Evolutionary conservation across 2,888 invertebrate species (phyloP), one percentile per base, ranked within the genome.

Genomic region (Tiliacea aurago): DNA sequence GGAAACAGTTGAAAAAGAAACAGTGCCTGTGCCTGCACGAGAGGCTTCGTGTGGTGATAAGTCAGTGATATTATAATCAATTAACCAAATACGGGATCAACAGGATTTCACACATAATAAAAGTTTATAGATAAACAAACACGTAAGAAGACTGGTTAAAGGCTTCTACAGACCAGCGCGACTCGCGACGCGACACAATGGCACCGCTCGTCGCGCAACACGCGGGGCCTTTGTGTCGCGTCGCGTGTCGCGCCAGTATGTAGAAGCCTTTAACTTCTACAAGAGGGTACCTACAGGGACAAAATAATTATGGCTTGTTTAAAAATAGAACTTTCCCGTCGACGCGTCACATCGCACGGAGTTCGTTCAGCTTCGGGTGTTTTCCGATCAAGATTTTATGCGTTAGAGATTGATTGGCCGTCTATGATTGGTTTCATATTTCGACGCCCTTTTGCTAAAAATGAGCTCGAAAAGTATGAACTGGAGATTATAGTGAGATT

Each of bases 381-480:
- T 69, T 61, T 53, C 53, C 55, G 49, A 76, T 63, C 70, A 58
- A 70, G 65, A 66, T 43, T 65, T 72, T 33, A 65, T 55, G 61
- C 72, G 61, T 61, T 61, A 62, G 10, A 61, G 65, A 72, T 51
- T 78, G 78, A 78, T 61, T 72, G 53, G 64, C 55, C n/a, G 5
- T 43, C 45, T 55, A 76, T 55, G 76, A 76, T 76, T 76, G 59
- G 78, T 59, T 53, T 76, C 71, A 78, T 71, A 43, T 77, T 76
- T 64, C 33, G 45, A 43, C 53, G 37, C 15, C 13, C 10, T 64
- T 33, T 64, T 47, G 28, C 45, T 47, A 55, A 53, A 13, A 47
- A 47, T 43, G 33, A 15, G 23, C 37, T 45, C 7, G 18, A 59
- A 49, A 59, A 15, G 68, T 15, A 55, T 45, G 7, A 37, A 45